These are phyloP conservation scores for Acanthochromis polyacanthus DNA, from an alignment of 2,113 vertebrate species.

Conservation along the genomic window DNA sequence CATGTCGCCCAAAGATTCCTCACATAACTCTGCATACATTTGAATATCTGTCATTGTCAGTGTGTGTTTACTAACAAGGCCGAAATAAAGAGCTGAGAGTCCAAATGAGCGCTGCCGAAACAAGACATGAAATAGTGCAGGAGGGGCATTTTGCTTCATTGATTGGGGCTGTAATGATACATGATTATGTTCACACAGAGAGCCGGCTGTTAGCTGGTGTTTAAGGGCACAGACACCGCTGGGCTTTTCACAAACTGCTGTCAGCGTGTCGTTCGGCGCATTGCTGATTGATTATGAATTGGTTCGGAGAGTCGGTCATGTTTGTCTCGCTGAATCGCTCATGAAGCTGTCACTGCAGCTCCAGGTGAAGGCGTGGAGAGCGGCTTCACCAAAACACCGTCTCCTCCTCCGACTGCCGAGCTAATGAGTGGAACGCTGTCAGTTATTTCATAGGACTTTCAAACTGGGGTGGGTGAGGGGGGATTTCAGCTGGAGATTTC, in stretches of 20 bases:
- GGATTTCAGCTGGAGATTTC: slow-evolving; percentile 40
- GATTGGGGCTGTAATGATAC: slow-evolving; percentile 69
- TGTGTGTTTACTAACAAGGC: slow-evolving; percentile 51
- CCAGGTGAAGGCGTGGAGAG: not conserved
- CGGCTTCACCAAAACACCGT: slow-evolving; percentile 36
- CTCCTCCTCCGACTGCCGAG: no score
- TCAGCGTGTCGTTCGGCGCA: slow-evolving; percentile 49
- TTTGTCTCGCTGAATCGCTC: slow-evolving; percentile 48
- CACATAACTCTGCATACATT: slow-evolving; percentile 53
- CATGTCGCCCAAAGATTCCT: slow-evolving; percentile 26
- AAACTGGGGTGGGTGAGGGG: slow-evolving; percentile 28
- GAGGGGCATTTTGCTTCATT: slow-evolving; percentile 60
- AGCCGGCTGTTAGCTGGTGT: slow-evolving; percentile 59
- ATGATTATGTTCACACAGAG: slow-evolving; percentile 59
- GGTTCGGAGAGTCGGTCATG: slow-evolving; percentile 27
- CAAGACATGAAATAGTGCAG: slow-evolving; percentile 42
- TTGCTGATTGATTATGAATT: slow-evolving; percentile 60
- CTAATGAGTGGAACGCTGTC: slow-evolving; percentile 71
- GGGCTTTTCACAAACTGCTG: slow-evolving; percentile 60
- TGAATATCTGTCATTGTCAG: slow-evolving; percentile 55
- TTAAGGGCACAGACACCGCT: slow-evolving; percentile 53
- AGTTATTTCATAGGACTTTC: slow-evolving; percentile 48
- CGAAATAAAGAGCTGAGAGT: slow-evolving; percentile 53
- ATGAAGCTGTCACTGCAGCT: slow-evolving; percentile 50
- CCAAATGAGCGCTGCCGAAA: slow-evolving; percentile 14